These are phyloP conservation scores for Melanotaenia trifasciata DNA, from an alignment of 2,797 vertebrate genomes.

Conservation along the genomic window DNA sequence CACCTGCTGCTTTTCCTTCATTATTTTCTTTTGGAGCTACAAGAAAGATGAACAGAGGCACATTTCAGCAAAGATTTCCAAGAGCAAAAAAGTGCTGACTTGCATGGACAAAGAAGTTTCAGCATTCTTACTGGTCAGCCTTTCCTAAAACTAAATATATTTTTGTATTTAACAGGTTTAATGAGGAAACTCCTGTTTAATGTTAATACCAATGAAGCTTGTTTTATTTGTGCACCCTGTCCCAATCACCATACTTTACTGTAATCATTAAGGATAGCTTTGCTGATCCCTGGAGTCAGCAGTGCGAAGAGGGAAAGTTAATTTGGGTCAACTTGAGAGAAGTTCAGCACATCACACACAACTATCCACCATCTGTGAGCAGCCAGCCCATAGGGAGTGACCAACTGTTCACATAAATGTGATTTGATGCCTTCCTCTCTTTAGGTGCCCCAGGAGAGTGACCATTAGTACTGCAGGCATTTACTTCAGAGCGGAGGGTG, in stretches of 20 bases:
- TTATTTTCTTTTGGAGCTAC: neutral
- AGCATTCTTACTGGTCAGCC: conserved; percentile 3
- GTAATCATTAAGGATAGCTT: conserved; percentile 34
- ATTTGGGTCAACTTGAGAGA: conserved; percentile 65
- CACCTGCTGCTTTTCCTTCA: conserved; percentile 10
- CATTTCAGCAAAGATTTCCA: conserved; percentile 13
- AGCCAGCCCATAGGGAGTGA: conserved; percentile 53
- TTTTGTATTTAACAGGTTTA: neutral
- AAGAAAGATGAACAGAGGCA: neutral
- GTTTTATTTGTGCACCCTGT: neutral
- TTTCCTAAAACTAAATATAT: neutral
- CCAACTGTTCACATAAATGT: conserved; percentile 72
- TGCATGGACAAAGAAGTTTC: conserved; percentile 11
- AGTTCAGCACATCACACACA: conserved; percentile 63
- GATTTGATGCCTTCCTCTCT: conserved; percentile 60
- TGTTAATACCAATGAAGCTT: neutral
- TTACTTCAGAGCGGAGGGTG: conserved; percentile 43
- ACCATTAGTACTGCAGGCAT: conserved; percentile 52
- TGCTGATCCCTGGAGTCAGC: conserved; percentile 42
- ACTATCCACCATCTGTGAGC: conserved; percentile 68
- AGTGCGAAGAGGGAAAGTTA: conserved; percentile 49
- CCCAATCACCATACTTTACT: conserved; percentile 14
- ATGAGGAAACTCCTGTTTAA: neutral
- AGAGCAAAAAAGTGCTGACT: conserved; percentile 7
- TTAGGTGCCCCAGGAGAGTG: conserved; percentile 54